Evolutionary conservation across 2,113 vertebrate species (phyloP).

Genomic region (Girardinichthys multiradiatus): DNA sequence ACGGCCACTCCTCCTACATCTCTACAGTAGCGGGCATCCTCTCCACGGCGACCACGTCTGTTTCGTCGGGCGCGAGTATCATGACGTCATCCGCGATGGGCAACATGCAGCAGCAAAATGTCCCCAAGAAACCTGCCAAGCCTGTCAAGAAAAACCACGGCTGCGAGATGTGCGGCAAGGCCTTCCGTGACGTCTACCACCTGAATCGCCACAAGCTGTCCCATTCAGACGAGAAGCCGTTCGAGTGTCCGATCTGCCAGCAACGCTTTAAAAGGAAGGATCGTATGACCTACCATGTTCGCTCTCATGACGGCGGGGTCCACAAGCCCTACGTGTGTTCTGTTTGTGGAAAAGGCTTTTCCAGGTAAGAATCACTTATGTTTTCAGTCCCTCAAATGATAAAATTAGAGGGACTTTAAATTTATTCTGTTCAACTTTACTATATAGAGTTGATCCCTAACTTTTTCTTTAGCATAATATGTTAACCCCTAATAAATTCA

Average conservation of each 20-base stretch:
- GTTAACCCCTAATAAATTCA: background rate
- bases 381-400: background rate
- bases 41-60: slow-evolving; percentile 94
- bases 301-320: slow-evolving; percentile 97
- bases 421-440: background rate
- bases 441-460: no score
- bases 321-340: slow-evolving; percentile 98
- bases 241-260: slow-evolving; percentile 98
- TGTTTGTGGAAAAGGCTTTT: slow-evolving; percentile 99
- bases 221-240: slow-evolving; percentile 98
- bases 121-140: slow-evolving; percentile 94
- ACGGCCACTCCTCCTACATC: slow-evolving; percentile 89
- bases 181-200: slow-evolving; percentile 99
- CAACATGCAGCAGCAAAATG: slow-evolving; percentile 79
- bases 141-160: slow-evolving; percentile 99
- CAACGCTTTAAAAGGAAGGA: slow-evolving; percentile 99
- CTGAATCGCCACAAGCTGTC: slow-evolving; percentile 99
- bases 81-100: slow-evolving; percentile 76
- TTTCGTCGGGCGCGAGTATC: slow-evolving; percentile 83
- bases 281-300: slow-evolving; percentile 99
- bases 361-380: slow-evolving; percentile 83
- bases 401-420: background rate
- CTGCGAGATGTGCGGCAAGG: slow-evolving; percentile 99
- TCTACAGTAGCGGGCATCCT: slow-evolving; percentile 95
- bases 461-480: background rate